Conservation (phyloP, 64 coral and sea anemone genomes). For the Actinia tenebrosa region DNA sequence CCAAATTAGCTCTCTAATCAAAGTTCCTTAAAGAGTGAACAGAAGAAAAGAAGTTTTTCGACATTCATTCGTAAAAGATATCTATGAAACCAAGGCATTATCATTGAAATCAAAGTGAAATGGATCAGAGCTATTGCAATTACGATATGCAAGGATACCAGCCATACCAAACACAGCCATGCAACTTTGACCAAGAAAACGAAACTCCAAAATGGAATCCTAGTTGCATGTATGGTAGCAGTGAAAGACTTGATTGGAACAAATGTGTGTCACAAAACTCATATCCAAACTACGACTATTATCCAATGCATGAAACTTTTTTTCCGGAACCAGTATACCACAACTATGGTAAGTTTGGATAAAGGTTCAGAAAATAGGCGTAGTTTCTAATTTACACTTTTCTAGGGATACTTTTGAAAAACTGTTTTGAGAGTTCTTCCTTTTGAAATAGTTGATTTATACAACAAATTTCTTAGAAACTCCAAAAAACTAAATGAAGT, state of each 20-base stretch:
- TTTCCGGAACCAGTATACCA: neutral
- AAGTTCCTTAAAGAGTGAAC: neutral
- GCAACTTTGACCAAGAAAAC: conserved; percentile 5
- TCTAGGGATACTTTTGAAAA: neutral
- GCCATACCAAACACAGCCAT: neutral
- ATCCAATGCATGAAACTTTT: neutral
- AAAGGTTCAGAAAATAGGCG: neutral
- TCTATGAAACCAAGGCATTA: neutral
- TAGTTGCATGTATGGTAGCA: conserved; percentile 16
- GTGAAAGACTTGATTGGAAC: conserved; percentile 21
- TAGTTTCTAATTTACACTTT: neutral
- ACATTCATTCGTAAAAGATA: neutral
- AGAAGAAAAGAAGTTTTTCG: neutral
- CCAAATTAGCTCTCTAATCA: neutral
- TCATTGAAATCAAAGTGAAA: neutral
- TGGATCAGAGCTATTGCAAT: neutral
- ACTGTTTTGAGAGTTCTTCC: neutral
- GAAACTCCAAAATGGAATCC: neutral
- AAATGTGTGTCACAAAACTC: neutral
- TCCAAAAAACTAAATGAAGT: too few relatives aligned
- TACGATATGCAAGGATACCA: neutral
- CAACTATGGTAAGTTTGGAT: conserved; percentile 3
- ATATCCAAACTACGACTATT: neutral
- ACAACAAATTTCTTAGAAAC: too few relatives aligned
- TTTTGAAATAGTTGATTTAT: neutral